phyloP scores from a whole-genome alignment of 2,888 invertebrate genomes.

The Tipula unca region DNA sequence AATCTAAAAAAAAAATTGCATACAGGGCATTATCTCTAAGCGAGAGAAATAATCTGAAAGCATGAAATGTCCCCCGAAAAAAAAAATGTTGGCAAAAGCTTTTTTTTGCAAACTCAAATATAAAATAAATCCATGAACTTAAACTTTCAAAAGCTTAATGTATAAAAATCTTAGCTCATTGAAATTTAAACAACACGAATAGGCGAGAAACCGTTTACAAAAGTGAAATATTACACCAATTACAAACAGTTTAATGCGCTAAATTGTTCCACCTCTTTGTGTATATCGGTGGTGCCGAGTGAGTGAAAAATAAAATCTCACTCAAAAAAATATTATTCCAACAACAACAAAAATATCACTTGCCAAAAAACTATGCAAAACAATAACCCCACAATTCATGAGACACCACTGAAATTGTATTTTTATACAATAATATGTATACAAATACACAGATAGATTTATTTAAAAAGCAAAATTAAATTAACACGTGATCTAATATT shows the following conservation, averaged over 20 bases:
- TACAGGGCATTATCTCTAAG: too few relatives aligned
- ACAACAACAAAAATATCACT: background rate
- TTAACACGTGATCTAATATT: slow-evolving; percentile 19
- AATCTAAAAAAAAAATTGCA: too few relatives aligned
- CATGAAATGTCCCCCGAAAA: background rate
- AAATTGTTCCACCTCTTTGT: background rate
- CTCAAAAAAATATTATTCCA: too few relatives aligned
- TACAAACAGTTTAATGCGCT: background rate
- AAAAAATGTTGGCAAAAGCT: too few relatives aligned
- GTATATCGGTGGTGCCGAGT: background rate
- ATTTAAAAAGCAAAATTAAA: slow-evolving; percentile 15
- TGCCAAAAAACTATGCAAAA: background rate
- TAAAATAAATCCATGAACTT: too few relatives aligned
- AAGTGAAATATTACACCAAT: background rate
- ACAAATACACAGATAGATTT: background rate
- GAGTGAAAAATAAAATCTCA: background rate
- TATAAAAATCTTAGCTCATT: background rate
- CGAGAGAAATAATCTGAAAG: background rate
- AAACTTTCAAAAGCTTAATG: background rate
- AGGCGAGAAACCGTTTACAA: background rate
- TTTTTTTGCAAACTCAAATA: too few relatives aligned
- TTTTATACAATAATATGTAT: background rate
- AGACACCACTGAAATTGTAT: background rate
- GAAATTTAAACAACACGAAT: background rate
- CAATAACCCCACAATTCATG: background rate